Base-by-base conservation (phyloP, 2,113 vertebrate genomes). In the Gasterosteus aculeatus region DNA sequence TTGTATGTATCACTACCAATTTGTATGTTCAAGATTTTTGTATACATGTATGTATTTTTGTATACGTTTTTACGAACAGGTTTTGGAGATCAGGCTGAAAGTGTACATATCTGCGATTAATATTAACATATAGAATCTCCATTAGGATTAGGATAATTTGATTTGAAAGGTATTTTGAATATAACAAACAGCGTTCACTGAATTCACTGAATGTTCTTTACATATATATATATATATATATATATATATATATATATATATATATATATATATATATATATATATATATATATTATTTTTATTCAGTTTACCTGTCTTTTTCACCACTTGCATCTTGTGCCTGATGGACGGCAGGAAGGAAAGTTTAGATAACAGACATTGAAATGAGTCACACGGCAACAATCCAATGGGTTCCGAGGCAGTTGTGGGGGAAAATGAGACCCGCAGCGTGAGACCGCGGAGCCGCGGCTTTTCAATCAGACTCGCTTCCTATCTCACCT, bases 381-480 rank as follows among this genome's bases (percentile, higher is more conserved):
- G 84, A 87, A 86, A 80, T 15, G 66, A 85, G 80, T 87, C 86
- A 85, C 84, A 90, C 71, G 72, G 77, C 69, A 73, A 72, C 68
- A 79, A 77, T 81, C 76, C 85, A 87, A 85, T 54, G 81, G 83
- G 72, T 84, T 82, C 75, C 33, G 42, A 65, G 66, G 78, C 57
- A 64, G 71, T 86, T 75, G 67, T 69, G 81, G 70, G 76, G 57
- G 67, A 80, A 88, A 91, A 88, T 82, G 82, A 89, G 84, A 82
- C 76, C 47, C 84, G 7, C 86, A 86, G 88, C 79, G 16, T 85
- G 85, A 85, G 59, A 57, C 77, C n/a, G 59, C 66, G 33, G 78
- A n/a, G 74, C 74, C 79, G 22, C 42, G 72, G 70, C 44, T 85
- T 92, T 89, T 89, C 90, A 87, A 89, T 91, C 88, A 85, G 63